These are phyloP conservation scores for Phymatocera aterrima DNA, from an alignment of 2,888 invertebrate genomes.

Conservation along the genomic window DNA sequence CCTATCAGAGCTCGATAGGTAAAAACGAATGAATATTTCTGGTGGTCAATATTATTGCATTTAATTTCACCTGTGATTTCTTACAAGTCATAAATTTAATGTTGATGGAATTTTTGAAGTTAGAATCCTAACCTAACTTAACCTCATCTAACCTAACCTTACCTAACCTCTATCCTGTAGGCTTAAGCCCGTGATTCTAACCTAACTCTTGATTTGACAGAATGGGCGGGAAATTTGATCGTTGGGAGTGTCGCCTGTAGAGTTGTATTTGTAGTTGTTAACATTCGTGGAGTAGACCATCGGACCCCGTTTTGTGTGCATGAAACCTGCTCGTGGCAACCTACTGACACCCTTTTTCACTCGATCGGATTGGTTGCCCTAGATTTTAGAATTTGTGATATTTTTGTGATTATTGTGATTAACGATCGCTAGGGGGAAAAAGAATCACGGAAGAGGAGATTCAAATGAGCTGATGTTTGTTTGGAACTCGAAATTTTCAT, in stretches of 20 bases:
- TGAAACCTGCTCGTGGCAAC: slow-evolving; percentile 51
- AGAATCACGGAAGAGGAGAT: neutral
- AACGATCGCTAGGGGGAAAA: neutral
- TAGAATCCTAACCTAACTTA: neutral
- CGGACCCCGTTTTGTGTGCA: slow-evolving; percentile 46
- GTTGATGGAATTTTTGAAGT: neutral
- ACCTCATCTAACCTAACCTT: neutral
- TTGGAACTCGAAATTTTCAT: no score
- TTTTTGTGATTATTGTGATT: neutral
- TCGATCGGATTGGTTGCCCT: slow-evolving; percentile 51
- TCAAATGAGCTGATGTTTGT: neutral
- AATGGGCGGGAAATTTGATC: slow-evolving; percentile 59
- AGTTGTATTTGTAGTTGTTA: neutral
- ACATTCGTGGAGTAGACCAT: neutral
- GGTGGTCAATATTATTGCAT: no score
- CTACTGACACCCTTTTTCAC: slow-evolving; percentile 68
- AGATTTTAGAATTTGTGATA: slow-evolving; percentile 46
- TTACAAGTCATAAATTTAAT: neutral
- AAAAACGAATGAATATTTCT: slow-evolving; percentile 50
- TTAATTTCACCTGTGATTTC: neutral
- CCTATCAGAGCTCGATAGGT: slow-evolving; percentile 93
- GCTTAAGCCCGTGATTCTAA: neutral
- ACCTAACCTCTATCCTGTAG: neutral
- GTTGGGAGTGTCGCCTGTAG: neutral
- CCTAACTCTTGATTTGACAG: slow-evolving; percentile 55